These are phyloP conservation scores for Polyommatus iphigenia DNA, from an alignment of 2,888 invertebrate genomes.

Conservation along the genomic window DNA sequence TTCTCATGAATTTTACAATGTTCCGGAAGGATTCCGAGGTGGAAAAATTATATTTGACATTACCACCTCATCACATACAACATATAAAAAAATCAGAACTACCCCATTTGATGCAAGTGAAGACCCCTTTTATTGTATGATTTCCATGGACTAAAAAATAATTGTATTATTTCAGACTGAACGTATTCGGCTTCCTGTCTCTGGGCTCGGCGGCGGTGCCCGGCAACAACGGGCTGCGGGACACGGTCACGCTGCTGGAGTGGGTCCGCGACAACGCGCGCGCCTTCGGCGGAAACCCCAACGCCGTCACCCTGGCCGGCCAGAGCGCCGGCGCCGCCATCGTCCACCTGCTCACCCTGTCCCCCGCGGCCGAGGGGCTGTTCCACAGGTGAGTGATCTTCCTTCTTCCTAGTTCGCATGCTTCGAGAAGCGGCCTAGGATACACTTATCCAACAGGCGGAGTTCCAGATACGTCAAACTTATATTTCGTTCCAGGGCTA, in stretches of 20 bases:
- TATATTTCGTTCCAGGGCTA: conserved; percentile 53
- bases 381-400: conserved; percentile 54
- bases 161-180: conserved; percentile 55
- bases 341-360: conserved; percentile 61
- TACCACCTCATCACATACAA: too few species aligned
- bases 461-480: neutral
- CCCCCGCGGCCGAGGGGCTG: conserved; percentile 57
- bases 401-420: neutral
- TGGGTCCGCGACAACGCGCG: conserved; percentile 66
- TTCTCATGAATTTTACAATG: too few species aligned
- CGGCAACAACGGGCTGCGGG: conserved; percentile 73
- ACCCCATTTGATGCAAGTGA: too few species aligned
- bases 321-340: conserved; percentile 67
- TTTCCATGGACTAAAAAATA: too few species aligned
- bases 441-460: neutral
- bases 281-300: conserved; percentile 66
- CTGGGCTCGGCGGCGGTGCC: conserved; percentile 60
- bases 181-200: conserved; percentile 70
- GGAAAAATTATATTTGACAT: too few species aligned
- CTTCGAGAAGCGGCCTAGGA: neutral
- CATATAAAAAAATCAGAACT: too few species aligned
- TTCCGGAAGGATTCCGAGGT: too few species aligned
- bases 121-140: too few species aligned
- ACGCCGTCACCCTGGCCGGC: conserved; percentile 65
- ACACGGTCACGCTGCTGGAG: conserved; percentile 62